Evolutionary conservation across 2,888 invertebrate genomes (phyloP).

Genomic region (Cryptosula pallasiana): DNA sequence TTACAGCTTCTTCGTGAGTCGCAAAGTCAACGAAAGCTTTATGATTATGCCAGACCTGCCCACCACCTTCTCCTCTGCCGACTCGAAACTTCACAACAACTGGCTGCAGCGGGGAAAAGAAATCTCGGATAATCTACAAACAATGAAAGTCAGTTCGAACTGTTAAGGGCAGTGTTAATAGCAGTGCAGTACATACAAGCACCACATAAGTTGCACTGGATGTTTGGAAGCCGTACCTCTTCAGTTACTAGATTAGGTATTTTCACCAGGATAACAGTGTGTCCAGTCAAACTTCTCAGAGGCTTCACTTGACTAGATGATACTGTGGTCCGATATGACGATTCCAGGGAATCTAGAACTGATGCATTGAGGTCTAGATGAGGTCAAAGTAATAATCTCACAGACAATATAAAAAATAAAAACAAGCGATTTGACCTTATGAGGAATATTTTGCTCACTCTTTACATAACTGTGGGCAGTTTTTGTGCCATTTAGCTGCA

Average conservation of each 20-base stretch:
- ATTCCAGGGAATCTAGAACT: no score
- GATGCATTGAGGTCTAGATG: no score
- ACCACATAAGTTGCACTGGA: no score
- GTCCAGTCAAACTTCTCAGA: conserved; percentile 2
- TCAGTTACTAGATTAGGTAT: not conserved
- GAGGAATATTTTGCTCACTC: no score
- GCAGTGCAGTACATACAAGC: no score
- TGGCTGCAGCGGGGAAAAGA: not conserved
- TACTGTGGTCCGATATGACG: no score
- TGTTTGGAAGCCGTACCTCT: not conserved
- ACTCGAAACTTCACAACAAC: not conserved
- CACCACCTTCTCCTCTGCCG: not conserved
- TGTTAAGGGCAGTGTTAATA: no score
- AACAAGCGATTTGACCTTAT: no score
- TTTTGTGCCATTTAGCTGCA: not conserved
- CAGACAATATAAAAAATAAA: no score
- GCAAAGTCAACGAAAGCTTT: conserved; percentile 92
- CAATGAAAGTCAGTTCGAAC: no score
- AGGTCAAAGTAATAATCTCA: no score
- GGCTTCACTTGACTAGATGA: not conserved
- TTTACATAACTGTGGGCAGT: not conserved
- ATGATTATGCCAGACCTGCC: conserved; percentile 71
- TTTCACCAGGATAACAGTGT: not conserved
- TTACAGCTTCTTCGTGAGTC: conserved; percentile 80
- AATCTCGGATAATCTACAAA: not conserved